Percentiles rank a stretch among this genome's conserved stretches.
These are phyloP conservation scores for Epizoanthus ramosus DNA, from an alignment of 92 coral and sea anemone genomes.

Conservation along the genomic window DNA sequence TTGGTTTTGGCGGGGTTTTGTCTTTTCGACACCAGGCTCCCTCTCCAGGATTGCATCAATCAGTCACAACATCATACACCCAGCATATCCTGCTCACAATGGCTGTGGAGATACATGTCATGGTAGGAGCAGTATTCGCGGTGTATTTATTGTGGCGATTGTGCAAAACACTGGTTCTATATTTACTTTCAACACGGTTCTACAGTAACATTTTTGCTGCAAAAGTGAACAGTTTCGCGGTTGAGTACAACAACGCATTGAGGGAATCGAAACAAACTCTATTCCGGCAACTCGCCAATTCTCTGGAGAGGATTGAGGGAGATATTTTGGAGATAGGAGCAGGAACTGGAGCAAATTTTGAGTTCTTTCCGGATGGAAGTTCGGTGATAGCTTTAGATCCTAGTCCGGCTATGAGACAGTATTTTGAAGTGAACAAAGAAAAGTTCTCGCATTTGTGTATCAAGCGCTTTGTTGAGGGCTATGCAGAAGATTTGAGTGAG, in stretches of 20 bases:
- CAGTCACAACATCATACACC: no score
- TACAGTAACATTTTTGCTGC: conserved; percentile 78
- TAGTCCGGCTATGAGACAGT: conserved; percentile 77
- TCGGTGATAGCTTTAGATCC: conserved; percentile 85
- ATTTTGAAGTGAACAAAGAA: conserved; percentile 65
- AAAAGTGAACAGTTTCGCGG: conserved; percentile 60
- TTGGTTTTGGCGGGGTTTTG: no score
- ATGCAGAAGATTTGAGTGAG: conserved; percentile 83
- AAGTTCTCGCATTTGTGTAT: conserved; percentile 58
- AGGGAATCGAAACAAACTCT: conserved; percentile 66
- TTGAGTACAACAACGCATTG: conserved; percentile 72
- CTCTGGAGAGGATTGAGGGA: conserved; percentile 59
- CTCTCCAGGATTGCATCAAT: no score
- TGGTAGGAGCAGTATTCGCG: not conserved
- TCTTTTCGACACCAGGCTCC: no score
- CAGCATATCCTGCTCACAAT: no score
- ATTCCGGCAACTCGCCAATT: conserved; percentile 58
- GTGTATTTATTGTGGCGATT: conserved; percentile 8
- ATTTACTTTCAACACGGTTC: conserved; percentile 56
- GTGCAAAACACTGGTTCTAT: not conserved
- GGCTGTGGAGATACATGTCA: no score
- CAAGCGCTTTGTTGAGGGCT: conserved; percentile 67
- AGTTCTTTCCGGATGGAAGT: conserved; percentile 81
- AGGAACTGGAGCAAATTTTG: conserved; percentile 96
- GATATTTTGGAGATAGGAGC: conserved; percentile 93